Base-by-base conservation (phyloP, 1,140 invertebrate genomes). In the Teleogryllus occipitalis region DNA sequence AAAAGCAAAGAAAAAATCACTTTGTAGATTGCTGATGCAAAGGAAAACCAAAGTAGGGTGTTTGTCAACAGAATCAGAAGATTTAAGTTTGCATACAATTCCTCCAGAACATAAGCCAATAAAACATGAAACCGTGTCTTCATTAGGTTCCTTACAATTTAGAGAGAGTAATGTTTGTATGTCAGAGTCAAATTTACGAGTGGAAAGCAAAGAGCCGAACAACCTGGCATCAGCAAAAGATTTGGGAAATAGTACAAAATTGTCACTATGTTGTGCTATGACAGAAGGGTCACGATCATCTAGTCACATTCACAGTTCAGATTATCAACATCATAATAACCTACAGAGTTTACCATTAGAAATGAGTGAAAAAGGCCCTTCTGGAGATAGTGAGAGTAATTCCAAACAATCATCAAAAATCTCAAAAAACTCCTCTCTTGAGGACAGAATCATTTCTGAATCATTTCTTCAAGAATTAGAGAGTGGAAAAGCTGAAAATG, bases 41-140 rank as follows among this genome's bases (percentile, higher is more conserved):
- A 87, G 87, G 78, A 87, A 87, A 49, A 87, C 86, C 0, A 85
- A 85, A 74, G 85, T 87, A 21, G 86, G 86, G 7, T 87, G 86
- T 76, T 78, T 87, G 15, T 80, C 76, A 14, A 65, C 47, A n/a
- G 76, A 80, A 22, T 48, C 76, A 5, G 65, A 79, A 21, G 78
- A 79, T 21, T 7, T 79, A 21, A 74, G 4, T 47, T 79, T 79
- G 48, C 46, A 48, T 21, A 65, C 74, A 12, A 47, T 47, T 75
- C 7, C 48, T 48, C n/a, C 47, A 8, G 22, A n/a, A 46, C 74
- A 65, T 21, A 7, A 47, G 14, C 8, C 73, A 21, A 8, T 74
- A 75, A 79, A 49, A 7, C 47, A 75, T 47, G 46, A 14, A 47
- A 22, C 72, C n/a, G 74, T 46, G 7, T 21, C 47, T 10, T 3